Percentiles rank a stretch among this genome's conserved stretches.
These are phyloP conservation scores for Anas capensis DNA, from an alignment of 2,797 vertebrate genomes.

Conservation along the genomic window DNA sequence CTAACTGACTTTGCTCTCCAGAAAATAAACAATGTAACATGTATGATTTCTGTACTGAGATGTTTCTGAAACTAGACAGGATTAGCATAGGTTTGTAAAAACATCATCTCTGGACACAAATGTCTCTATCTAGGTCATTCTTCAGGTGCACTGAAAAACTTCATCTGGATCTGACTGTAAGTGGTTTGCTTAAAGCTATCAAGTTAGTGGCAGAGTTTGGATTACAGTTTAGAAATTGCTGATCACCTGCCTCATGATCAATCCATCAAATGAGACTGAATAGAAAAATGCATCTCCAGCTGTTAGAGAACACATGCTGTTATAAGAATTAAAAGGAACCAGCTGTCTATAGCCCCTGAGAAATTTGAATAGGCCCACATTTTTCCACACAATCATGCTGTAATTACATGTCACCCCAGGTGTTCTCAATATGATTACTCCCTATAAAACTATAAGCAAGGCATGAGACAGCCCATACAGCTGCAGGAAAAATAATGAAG, in stretches of 20 bases:
- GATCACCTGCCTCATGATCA: conserved; percentile 69
- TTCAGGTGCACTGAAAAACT: not conserved
- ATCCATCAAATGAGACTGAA: conserved; percentile 63
- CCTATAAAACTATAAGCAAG: conserved; percentile 55
- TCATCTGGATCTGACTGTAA: not conserved
- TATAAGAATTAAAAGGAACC: conserved; percentile 73
- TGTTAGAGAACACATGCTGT: conserved; percentile 67
- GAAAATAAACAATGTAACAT: not conserved
- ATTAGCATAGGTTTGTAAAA: not conserved
- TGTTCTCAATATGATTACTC: conserved; percentile 74
- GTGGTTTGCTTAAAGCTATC: not conserved
- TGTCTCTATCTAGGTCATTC: not conserved
- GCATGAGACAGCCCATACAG: conserved; percentile 37
- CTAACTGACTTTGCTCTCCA: not conserved
- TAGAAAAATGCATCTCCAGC: conserved; percentile 58
- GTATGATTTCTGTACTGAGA: not conserved
- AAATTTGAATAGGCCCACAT: conserved; percentile 74
- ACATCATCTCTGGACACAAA: not conserved
- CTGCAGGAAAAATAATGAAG: conserved; percentile 69
- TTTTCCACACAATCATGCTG: conserved; percentile 73
- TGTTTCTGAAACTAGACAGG: not conserved
- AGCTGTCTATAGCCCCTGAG: conserved; percentile 69
- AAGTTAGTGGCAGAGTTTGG: conserved; percentile 48
- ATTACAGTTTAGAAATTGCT: conserved; percentile 64
- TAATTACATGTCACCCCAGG: conserved; percentile 76